These are phyloP conservation scores for Crenichthys baileyi DNA, from an alignment of 2,797 vertebrate genomes.

Conservation along the genomic window DNA sequence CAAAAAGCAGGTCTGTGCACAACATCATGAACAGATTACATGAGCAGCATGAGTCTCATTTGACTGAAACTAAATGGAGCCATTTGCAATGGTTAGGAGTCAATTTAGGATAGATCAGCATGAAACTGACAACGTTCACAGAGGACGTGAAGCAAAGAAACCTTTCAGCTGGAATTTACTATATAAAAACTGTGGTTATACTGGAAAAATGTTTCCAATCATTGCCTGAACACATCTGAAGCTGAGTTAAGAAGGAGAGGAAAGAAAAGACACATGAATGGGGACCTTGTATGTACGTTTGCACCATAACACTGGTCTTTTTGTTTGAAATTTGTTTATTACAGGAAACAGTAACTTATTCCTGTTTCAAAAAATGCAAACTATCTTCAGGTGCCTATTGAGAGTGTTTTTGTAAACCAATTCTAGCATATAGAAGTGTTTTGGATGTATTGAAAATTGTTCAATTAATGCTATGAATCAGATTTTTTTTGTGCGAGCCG, in stretches of 20 bases:
- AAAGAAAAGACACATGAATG: conserved; percentile 68
- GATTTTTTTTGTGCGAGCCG: conserved; percentile 59
- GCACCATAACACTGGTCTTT: conserved; percentile 62
- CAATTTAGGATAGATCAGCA: conserved; percentile 55
- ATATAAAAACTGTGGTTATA: conserved; percentile 13
- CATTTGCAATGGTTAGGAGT: conserved; percentile 51
- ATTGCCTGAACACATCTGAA: conserved; percentile 58
- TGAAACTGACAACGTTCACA: conserved; percentile 48
- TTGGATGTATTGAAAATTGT: conserved; percentile 68
- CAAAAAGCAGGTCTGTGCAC: conserved; percentile 21
- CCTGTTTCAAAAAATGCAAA: conserved; percentile 76
- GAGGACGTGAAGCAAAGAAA: conserved; percentile 44
- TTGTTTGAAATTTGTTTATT: conserved; percentile 74
- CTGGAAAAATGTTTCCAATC: conserved; percentile 47
- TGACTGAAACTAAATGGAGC: conserved; percentile 41
- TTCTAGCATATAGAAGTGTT: conserved; percentile 65
- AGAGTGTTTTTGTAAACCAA: conserved; percentile 74
- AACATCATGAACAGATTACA: conserved; percentile 37
- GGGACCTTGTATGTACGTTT: conserved; percentile 66
- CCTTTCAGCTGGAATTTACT: conserved; percentile 41
- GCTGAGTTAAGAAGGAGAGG: conserved; percentile 37
- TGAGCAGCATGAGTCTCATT: conserved; percentile 42
- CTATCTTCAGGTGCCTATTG: conserved; percentile 80
- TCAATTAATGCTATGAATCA: conserved; percentile 70
- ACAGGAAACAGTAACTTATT: conserved; percentile 77